A percentile compares a stretch with the other conserved stretches of the same genome.
Conservation (phyloP, 2,888 invertebrate genomes). For the Molorchus minor region DNA sequence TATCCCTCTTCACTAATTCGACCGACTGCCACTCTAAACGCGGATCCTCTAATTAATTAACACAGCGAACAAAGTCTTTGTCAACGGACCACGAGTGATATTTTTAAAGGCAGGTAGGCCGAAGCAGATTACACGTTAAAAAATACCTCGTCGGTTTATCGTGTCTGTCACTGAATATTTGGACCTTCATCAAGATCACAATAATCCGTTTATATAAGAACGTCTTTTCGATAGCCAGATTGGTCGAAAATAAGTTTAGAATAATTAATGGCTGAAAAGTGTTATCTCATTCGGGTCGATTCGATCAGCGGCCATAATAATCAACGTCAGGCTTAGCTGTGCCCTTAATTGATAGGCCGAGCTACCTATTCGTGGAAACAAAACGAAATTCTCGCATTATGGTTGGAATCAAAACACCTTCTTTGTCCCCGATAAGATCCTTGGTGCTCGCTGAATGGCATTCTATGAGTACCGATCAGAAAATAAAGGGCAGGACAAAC, state of each 20-base stretch:
- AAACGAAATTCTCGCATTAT: too few relatives aligned
- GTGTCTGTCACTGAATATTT: slow-evolving; percentile 39
- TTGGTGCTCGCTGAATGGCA: too few relatives aligned
- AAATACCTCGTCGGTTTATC: slow-evolving; percentile 36
- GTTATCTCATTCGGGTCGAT: slow-evolving; percentile 47
- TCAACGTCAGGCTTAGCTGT: slow-evolving; percentile 52
- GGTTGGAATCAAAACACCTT: neutral
- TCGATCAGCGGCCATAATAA: slow-evolving; percentile 49
- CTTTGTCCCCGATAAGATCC: neutral
- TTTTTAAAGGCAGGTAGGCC: slow-evolving; percentile 1
- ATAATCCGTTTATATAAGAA: slow-evolving; percentile 31
- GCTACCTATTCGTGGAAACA: slow-evolving; percentile 22
- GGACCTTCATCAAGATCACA: slow-evolving; percentile 37
- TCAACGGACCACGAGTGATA: slow-evolving; percentile 12
- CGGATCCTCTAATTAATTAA: slow-evolving; percentile 19
- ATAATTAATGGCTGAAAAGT: slow-evolving; percentile 47
- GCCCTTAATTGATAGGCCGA: slow-evolving; percentile 50
- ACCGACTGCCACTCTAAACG: too few relatives aligned
- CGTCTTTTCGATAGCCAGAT: slow-evolving; percentile 28
- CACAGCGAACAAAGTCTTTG: slow-evolving; percentile 16
- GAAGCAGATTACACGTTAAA: slow-evolving; percentile 9
- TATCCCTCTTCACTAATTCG: too few relatives aligned
- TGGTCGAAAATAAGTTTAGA: slow-evolving; percentile 45
- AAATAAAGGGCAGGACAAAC: too few relatives aligned
- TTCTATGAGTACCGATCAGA: too few relatives aligned